Evolutionary conservation across 2,113 vertebrate species (phyloP).

Genomic region (Coreoperca whiteheadi): DNA sequence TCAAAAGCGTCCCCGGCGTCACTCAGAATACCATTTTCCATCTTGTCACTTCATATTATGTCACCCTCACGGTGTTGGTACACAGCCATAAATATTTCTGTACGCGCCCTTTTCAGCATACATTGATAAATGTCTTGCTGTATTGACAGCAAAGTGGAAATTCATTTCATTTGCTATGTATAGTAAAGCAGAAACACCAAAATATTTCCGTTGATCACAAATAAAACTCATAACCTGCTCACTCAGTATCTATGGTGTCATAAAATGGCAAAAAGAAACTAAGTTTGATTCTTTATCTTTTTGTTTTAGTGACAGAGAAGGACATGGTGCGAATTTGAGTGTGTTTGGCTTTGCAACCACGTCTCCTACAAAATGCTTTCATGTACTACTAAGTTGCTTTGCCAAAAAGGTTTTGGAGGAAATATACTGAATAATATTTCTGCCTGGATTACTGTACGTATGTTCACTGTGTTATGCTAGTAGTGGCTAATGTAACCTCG

Average conservation of each 20-base stretch:
- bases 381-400: too few species aligned
- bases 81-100: conserved; percentile 2
- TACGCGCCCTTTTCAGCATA: background rate
- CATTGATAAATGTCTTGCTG: background rate
- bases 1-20: background rate
- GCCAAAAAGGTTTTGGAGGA: background rate
- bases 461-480: too few species aligned
- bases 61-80: background rate
- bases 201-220: background rate
- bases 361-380: background rate
- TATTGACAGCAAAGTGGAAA: background rate
- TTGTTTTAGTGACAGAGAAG: background rate
- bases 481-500: background rate
- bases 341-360: background rate
- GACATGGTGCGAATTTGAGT: background rate
- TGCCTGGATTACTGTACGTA: too few species aligned
- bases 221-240: background rate
- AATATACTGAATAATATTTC: too few species aligned
- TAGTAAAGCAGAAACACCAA: background rate
- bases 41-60: background rate
- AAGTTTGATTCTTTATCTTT: background rate
- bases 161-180: background rate
- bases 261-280: background rate
- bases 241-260: background rate
- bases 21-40: background rate